phyloP scores from a whole-genome alignment of 1,140 invertebrate species.

The Macrobrachium nipponense region DNA sequence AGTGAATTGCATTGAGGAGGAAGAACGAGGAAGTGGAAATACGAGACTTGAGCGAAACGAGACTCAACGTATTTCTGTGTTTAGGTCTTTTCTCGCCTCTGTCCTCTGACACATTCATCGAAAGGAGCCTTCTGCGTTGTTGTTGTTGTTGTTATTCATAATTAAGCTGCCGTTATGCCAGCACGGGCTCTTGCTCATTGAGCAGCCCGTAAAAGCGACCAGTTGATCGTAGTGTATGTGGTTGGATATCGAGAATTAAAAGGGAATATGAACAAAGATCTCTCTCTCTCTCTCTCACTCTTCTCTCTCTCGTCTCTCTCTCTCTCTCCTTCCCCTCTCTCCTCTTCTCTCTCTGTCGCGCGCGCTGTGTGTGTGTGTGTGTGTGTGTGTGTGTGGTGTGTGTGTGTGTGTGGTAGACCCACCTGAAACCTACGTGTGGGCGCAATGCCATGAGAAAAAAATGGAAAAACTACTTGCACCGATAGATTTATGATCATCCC shows the following conservation, averaged over 20 bases:
- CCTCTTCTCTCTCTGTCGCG: not conserved
- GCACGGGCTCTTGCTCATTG: too few species aligned
- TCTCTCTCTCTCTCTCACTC: slow-evolving; percentile 1
- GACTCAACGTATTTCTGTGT: not conserved
- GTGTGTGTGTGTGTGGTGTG: not conserved
- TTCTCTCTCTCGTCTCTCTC: too few species aligned
- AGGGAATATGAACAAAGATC: not conserved
- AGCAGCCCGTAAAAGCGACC: not conserved
- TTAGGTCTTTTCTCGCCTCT: not conserved
- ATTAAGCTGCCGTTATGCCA: too few species aligned
- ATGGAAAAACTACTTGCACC: too few species aligned
- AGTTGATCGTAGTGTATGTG: not conserved
- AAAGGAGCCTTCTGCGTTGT: too few species aligned
- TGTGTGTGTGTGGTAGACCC: not conserved
- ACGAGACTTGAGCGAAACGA: not conserved
- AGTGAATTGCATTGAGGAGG: not conserved
- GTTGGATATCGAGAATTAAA: not conserved
- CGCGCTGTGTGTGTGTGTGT: too few species aligned
- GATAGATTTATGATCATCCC: not conserved
- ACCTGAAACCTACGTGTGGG: too few species aligned
- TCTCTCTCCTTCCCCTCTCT: too few species aligned
- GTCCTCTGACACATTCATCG: too few species aligned
- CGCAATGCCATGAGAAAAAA: too few species aligned
- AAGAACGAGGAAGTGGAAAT: not conserved
- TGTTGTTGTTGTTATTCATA: too few species aligned